Evolutionary conservation across 2,797 vertebrate genomes (phyloP).

Genomic region (Paratrypauchen microcephalus): DNA sequence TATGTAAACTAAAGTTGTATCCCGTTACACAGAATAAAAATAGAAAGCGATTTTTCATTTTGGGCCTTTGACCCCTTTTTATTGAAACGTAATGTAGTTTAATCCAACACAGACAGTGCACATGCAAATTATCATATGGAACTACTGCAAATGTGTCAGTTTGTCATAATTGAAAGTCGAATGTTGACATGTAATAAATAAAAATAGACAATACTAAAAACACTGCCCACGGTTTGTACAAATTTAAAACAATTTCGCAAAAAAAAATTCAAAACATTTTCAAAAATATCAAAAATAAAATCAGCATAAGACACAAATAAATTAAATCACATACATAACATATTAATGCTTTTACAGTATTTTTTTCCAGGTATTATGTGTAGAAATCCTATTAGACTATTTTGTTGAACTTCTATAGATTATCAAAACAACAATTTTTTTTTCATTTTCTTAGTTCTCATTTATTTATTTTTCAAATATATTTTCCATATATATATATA

Average conservation of each 20-base stretch:
- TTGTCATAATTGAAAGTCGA: slow-evolving; percentile 71
- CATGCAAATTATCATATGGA: slow-evolving; percentile 79
- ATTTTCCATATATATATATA: too few relatives aligned
- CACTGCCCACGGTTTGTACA: slow-evolving; percentile 70
- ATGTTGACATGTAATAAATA: slow-evolving; percentile 72
- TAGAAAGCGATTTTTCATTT: slow-evolving; percentile 25
- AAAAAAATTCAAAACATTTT: slow-evolving; percentile 50
- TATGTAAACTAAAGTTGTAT: too few relatives aligned
- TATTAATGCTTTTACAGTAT: slow-evolving; percentile 47
- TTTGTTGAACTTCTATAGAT: slow-evolving; percentile 7
- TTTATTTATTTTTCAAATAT: too few relatives aligned
- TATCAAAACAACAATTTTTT: not conserved
- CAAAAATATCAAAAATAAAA: slow-evolving; percentile 30
- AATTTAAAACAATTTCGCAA: slow-evolving; percentile 59
- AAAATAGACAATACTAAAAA: slow-evolving; percentile 64
- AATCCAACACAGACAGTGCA: slow-evolving; percentile 77
- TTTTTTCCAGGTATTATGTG: slow-evolving; percentile 67
- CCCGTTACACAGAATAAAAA: not conserved
- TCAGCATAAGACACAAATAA: slow-evolving; percentile 63
- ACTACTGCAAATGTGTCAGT: slow-evolving; percentile 69
- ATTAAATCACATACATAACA: slow-evolving; percentile 46
- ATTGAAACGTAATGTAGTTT: slow-evolving; percentile 77
- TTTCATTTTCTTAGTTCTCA: too few relatives aligned
- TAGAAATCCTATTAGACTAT: slow-evolving; percentile 44
- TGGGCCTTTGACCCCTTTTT: slow-evolving; percentile 72